Base-by-base conservation (phyloP, 2,797 vertebrate genomes). In the Tolypeutes matacus region DNA sequence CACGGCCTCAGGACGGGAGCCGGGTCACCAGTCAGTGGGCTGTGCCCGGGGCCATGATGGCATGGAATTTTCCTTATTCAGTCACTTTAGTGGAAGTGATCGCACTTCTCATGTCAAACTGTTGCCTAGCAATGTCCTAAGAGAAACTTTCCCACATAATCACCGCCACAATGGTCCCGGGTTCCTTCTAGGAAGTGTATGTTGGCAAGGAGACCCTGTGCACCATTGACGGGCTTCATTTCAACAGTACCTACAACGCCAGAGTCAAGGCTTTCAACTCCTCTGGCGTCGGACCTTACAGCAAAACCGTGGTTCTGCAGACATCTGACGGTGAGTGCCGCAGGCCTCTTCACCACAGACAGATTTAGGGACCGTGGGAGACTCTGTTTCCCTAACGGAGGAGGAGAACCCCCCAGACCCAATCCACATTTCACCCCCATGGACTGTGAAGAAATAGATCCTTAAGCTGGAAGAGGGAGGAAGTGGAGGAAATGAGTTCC, bases 131-230 rank as follows among this genome's bases (percentile, higher is more conserved):
- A 72, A 21, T n/a, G 14, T 5, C 3, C 46, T 31, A 21, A 73
- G 77, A 60, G 34, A 46, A 73, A 27, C 5, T 53, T 75, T 51
- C 21, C 21, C 34, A 5, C 17, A 27, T 27, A 60, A 46, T 14
- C 5, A 17, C 20, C 25, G 5, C 27, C 0, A 4, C 21, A 84
- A 2, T 39, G 17, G 42, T 15, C 21, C 42, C 94, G 77, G 20
- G 67, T 97, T 17, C 97, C 78, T 91, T 97, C 93, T 92, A 99
- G 99, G 99, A 99, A 97, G 99, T 99, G 0, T 99, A 99, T 13
- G 99, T 99, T 58, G 99, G 99, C 94, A 99, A 99, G 98, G 99
- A 99, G 98, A 99, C 99, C 0, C 98, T 99, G 94, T 99, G 99
- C 94, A 99, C 99, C 7, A 99, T 99, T 1, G 99, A 99, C 0